A percentile compares a stretch with the other conserved stretches of the same genome.
phyloP scores from a whole-genome alignment of 2,888 invertebrate genomes.

The Hypolimnas misippus region DNA sequence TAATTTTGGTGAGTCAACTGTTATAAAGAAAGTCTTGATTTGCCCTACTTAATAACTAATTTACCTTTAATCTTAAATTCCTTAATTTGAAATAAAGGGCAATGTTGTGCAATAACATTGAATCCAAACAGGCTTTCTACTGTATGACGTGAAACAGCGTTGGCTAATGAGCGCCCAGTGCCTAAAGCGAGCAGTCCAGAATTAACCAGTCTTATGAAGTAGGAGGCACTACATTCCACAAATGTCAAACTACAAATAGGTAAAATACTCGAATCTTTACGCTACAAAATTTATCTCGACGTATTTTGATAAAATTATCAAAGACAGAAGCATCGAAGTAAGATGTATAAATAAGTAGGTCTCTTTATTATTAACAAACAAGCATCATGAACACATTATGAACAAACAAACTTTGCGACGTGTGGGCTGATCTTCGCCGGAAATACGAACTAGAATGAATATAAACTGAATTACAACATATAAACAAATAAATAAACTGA shows the following conservation, averaged over 20 bases:
- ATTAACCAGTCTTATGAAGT: not conserved
- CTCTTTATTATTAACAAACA: too few species aligned
- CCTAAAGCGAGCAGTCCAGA: not conserved
- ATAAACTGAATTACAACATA: slow-evolving; percentile 8
- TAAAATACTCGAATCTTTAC: not conserved
- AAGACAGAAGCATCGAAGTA: not conserved
- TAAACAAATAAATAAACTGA: not conserved
- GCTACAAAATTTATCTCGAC: not conserved
- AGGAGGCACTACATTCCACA: not conserved
- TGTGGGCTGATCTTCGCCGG: slow-evolving; percentile 32
- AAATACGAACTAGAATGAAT: slow-evolving; percentile 5
- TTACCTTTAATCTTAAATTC: not conserved
- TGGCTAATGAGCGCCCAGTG: slow-evolving; percentile 13
- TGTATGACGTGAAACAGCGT: not conserved
- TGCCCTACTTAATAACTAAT: slow-evolving; percentile 24
- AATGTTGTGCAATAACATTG: slow-evolving; percentile 52
- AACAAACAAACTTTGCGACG: slow-evolving; percentile 6
- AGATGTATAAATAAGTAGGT: slow-evolving; percentile 1
- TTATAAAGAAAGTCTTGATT: slow-evolving; percentile 23
- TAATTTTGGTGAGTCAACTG: slow-evolving; percentile 46
- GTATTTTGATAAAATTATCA: not conserved
- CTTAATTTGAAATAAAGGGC: slow-evolving; percentile 20
- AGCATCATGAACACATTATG: too few species aligned
- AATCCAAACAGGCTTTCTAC: slow-evolving; percentile 52
- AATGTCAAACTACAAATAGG: not conserved